phyloP scores from a whole-genome alignment of 2,113 vertebrate genomes.

The Pagrus major region DNA sequence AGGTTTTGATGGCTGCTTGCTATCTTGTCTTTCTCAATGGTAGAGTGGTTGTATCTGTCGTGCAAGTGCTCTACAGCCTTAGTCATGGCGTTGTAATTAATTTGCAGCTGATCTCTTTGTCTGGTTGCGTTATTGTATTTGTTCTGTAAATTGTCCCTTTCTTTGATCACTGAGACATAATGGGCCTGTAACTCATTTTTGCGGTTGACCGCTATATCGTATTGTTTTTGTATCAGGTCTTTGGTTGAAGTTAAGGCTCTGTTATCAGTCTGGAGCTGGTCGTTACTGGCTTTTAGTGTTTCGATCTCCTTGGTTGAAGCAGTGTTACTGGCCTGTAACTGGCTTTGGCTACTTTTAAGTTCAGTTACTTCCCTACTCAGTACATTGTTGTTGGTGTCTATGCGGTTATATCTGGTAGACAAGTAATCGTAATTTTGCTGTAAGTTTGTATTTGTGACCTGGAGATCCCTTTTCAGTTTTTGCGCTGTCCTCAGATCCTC shows the following conservation, averaged over 20 bases:
- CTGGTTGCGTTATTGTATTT: slow-evolving; percentile 58
- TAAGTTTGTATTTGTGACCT: fast-evolving
- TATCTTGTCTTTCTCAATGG: slow-evolving; percentile 56
- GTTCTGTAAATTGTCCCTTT: slow-evolving; percentile 69
- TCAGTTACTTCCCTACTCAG: background rate
- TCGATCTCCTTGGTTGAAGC: slow-evolving; percentile 32
- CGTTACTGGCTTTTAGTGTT: slow-evolving; percentile 14
- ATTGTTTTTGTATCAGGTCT: slow-evolving; percentile 1
- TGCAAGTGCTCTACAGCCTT: slow-evolving; percentile 53
- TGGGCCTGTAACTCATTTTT: slow-evolving; percentile 30
- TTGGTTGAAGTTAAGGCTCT: background rate
- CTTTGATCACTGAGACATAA: slow-evolving; percentile 12
- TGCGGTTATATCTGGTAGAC: fast-evolving
- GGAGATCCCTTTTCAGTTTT: slow-evolving; percentile 14
- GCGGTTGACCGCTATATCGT: background rate
- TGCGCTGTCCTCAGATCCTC: background rate
- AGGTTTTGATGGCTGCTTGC: slow-evolving; percentile 51
- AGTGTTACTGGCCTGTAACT: slow-evolving; percentile 33
- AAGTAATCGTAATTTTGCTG: fast-evolving
- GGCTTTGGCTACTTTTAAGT: slow-evolving; percentile 1
- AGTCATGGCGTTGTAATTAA: slow-evolving; percentile 47
- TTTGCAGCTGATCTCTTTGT: slow-evolving; percentile 53
- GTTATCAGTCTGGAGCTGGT: slow-evolving; percentile 11
- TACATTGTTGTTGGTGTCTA: slow-evolving; percentile 12
- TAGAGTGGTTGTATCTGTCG: slow-evolving; percentile 42